Percentiles rank a stretch among this genome's conserved stretches.
Conservation (phyloP, 2,888 invertebrate species). For the Leucozona laternaria region DNA sequence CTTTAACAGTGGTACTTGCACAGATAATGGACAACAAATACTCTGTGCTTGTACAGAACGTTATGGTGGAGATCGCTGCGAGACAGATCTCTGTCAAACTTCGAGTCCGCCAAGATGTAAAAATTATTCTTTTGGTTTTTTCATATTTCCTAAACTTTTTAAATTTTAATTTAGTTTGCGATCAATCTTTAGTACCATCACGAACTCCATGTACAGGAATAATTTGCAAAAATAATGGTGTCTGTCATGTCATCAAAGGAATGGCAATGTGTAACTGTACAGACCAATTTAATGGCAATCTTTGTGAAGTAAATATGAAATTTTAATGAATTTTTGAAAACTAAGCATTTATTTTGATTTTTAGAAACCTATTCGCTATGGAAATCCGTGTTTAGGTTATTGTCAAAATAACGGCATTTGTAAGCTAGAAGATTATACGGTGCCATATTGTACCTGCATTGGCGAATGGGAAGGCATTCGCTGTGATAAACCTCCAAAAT, state of each 20-base stretch:
- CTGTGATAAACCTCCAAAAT: slow-evolving; percentile 85
- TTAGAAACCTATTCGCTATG: slow-evolving; percentile 85
- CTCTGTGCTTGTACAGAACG: slow-evolving; percentile 81
- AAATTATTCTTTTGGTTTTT: neutral
- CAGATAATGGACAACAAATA: slow-evolving; percentile 78
- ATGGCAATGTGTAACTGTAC: slow-evolving; percentile 85
- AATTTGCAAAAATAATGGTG: slow-evolving; percentile 85
- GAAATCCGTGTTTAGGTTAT: slow-evolving; percentile 86
- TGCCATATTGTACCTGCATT: slow-evolving; percentile 86
- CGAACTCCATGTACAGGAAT: slow-evolving; percentile 82
- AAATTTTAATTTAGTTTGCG: slow-evolving; percentile 78
- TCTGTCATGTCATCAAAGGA: slow-evolving; percentile 84
- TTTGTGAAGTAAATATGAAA: slow-evolving; percentile 83
- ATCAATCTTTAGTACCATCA: slow-evolving; percentile 79
- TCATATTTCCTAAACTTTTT: neutral
- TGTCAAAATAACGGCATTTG: slow-evolving; percentile 87
- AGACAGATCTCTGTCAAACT: slow-evolving; percentile 85
- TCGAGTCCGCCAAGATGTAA: slow-evolving; percentile 81
- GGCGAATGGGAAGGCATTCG: slow-evolving; percentile 85
- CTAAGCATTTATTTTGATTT: slow-evolving; percentile 32
- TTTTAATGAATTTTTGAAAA: neutral
- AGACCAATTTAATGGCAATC: slow-evolving; percentile 85
- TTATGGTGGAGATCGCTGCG: slow-evolving; percentile 84
- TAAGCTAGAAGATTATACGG: slow-evolving; percentile 84
- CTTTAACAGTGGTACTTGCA: slow-evolving; percentile 84